Evolutionary conservation across 1,140 invertebrate genomes (phyloP), one percentile per base, ranked within the genome.

Genomic region (Bombus soroeensis): DNA sequence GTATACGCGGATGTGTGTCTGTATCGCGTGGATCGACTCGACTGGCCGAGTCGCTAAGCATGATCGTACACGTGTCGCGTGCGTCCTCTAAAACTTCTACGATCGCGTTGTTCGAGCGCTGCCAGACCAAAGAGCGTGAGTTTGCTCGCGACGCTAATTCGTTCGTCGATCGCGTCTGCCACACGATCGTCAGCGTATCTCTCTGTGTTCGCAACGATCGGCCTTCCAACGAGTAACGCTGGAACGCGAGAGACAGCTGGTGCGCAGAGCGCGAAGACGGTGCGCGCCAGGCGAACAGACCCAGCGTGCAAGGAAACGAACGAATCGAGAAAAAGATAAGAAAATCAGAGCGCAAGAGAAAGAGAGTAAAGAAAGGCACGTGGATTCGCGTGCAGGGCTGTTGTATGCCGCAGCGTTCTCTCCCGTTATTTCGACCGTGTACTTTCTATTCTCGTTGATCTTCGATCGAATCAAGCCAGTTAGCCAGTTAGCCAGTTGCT

Each of bases 321-420:
- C 47, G 47, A 53, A 53, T 18, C 5, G 18, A 41, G 8, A 85
- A 25, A 73, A 3, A 62, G 12, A 41, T 6, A 70, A 10, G 47
- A 3, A 37, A 47, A 39, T n/a, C n/a, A 47, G n/a, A 59, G 9
- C 1, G 18, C 25, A 37, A 43, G n/a, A 12, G 68, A 70, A 0
- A 25, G 12, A 12, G 9, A 18, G 10, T 28, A 59, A 12, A 28
- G 25, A 28, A 8, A 83, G 79, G 70, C 41, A 59, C 22, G 74
- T 87, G 77, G 59, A 34, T 28, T 89, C 72, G 81, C 81, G 85
- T 75, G 81, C 85, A 89, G 43, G 57, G 57, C 53, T 76, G 28
- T 57, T 64, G 37, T 43, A 81, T 47, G 81, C 57, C 76, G 34
- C 39, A 72, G 47, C 71, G 6, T 72, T 70, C 72, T 84, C 53